Base-by-base conservation (phyloP, 1,140 invertebrate genomes). In the Oryzaephilus surinamensis region DNA sequence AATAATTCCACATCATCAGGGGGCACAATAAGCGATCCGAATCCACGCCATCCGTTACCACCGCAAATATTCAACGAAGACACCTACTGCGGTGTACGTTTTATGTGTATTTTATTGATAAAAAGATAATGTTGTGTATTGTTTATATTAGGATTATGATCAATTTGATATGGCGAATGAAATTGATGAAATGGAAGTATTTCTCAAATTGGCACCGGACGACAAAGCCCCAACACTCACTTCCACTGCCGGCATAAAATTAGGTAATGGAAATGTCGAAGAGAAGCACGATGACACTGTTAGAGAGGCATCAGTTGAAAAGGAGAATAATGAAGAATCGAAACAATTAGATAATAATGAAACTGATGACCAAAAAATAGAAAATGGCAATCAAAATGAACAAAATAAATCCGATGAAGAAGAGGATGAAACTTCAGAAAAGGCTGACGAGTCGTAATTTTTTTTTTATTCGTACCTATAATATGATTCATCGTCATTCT, bases 51-150 rank as follows among this genome's bases (percentile, higher is more conserved):
- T 47, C 64, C 69, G 19, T 64, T 93, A 48, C 89, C 90, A 32
- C 93, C 93, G 36, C 93, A 96, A 66, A 73, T 97, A 47, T 97
- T 95, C 59, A 89, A 89, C 56, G 89, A 88, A 38, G 79, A 83
- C 14, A 76, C 84, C 41, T 96, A 95, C 59, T 93, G 89, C 61
- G 91, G 91, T 52, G 89, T 92, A 74, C 73, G 73, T 64, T 28
- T 31, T 14, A 5, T 20, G 19, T 20, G 4, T 20, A 5, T 20
- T 20, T 20, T 20, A 5, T 5, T 4, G 4, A 24, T 11, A 24
- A 24, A 24, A 24, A 24, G 1, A 24, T n/a, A 24, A 4, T n/a
- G 3, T 24, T 24, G 2, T 3, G 4, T n/a, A 3, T 10, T 4
- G 5, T 24, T 10, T 24, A 0, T 24, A 3, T 0, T 62, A 93